These are phyloP conservation scores for Prietella phreatophila DNA, from an alignment of 2,113 vertebrate genomes.

Conservation along the genomic window DNA sequence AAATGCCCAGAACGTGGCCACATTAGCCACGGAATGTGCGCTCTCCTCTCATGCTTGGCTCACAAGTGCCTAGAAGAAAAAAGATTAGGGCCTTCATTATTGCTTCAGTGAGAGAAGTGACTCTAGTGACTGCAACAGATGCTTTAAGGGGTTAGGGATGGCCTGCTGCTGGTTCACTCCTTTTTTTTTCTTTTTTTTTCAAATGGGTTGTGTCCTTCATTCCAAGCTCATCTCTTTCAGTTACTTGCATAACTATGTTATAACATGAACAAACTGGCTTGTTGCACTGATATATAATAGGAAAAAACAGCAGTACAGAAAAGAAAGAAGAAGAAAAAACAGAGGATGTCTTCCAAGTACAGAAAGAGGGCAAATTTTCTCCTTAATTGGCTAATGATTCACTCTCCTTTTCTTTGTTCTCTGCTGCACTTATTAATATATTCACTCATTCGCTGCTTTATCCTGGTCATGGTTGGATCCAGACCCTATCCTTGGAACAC, in stretches of 20 bases:
- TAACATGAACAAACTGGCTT: slow-evolving; percentile 6
- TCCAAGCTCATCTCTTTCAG: slow-evolving; percentile 3
- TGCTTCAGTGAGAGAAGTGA: slow-evolving; percentile 50
- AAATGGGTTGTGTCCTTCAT: not conserved
- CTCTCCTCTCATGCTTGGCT: slow-evolving; percentile 50
- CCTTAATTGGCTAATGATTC: not conserved
- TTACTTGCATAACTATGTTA: slow-evolving; percentile 1
- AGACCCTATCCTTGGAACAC: not conserved
- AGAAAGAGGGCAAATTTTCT: not conserved
- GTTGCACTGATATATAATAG: not conserved
- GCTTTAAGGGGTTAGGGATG: slow-evolving; percentile 30
- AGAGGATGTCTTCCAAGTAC: not conserved
- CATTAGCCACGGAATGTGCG: slow-evolving; percentile 66
- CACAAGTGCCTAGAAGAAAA: slow-evolving; percentile 57
- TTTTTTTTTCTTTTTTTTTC: not conserved
- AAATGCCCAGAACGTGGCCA: slow-evolving; percentile 68
- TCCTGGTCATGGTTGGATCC: not conserved
- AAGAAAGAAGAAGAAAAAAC: not conserved
- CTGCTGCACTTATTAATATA: not conserved
- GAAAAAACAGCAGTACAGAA: not conserved
- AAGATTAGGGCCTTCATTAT: slow-evolving; percentile 58
- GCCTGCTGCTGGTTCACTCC: not conserved
- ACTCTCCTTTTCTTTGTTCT: not conserved
- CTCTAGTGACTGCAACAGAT: slow-evolving; percentile 69
- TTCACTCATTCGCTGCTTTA: not conserved